Conservation (phyloP, 2,113 vertebrate species). For the Gymnarchus niloticus region DNA sequence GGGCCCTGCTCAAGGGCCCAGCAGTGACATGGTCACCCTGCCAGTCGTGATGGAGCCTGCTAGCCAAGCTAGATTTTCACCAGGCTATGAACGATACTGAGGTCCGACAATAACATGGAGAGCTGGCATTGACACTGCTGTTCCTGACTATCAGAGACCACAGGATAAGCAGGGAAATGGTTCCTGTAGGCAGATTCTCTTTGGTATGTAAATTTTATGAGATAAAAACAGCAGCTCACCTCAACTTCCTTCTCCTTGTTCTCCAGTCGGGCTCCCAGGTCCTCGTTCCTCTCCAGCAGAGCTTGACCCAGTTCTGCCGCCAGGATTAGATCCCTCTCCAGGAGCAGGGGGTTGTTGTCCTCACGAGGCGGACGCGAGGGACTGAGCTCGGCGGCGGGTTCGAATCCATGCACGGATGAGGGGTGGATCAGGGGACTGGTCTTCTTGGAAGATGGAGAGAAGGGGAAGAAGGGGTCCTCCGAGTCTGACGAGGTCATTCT, state of each 20-base stretch:
- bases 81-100: no score
- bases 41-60: no score
- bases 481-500: conserved; percentile 58
- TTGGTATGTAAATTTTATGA: not conserved
- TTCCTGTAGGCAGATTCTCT: not conserved
- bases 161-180: not conserved
- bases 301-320: conserved; percentile 70
- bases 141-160: not conserved
- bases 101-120: no score
- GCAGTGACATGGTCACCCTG: no score
- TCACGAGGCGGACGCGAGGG: conserved; percentile 40
- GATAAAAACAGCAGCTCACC: conserved; percentile 41
- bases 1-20: no score
- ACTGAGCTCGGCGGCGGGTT: conserved; percentile 15
- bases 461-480: conserved; percentile 68
- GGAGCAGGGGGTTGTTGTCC: conserved; percentile 29
- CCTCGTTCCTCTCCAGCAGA: conserved; percentile 68
- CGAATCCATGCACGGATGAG: not conserved
- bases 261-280: conserved; percentile 55
- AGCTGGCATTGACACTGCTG: not conserved
- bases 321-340: conserved; percentile 66
- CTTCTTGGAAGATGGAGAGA: conserved; percentile 51
- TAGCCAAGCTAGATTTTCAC: not conserved
- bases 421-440: conserved; percentile 29
- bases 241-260: conserved; percentile 56